Base-by-base conservation (phyloP, 1,140 invertebrate species). In the Caerostris darwini region DNA sequence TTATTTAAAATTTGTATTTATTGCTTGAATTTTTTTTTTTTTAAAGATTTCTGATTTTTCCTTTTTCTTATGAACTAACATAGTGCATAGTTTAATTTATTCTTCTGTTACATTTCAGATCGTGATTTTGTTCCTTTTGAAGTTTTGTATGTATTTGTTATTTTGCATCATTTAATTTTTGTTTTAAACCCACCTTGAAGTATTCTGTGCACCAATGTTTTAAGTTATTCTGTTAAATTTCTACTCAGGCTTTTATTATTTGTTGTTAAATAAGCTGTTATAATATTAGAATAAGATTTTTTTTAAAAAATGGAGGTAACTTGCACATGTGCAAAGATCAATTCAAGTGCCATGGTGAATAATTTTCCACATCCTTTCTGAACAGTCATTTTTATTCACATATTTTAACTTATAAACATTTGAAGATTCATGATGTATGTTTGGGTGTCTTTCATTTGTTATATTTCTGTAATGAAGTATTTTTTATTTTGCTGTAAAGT, bases 391-490 rank as follows among this genome's bases (percentile, higher is more conserved):
- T 92, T 94, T 81, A 64, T 83, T 90, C 34, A 85, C 71, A 17
- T 17, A 8, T 90, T 77, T 94, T 77, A 82, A 92, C 82, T 94
- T 92, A 94, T 82, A 61, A 61, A n/a, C 88, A 56, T 83, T 89
- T 64, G 71, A 64, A 88, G 81, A 71, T 87, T 91, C 58, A 58
- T 88, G 64, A 92, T 88, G 56, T 86, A 85, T 90, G 67, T 93
- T 90, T 90, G 67, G 88, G 67, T 92, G 94, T 94, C 94, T 94
- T 94, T 94, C 94, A 94, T 92, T 92, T 92, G 94, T 94, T 94
- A 92, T 69, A 91, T 81, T 94, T 81, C 54, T 94, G 83, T 92
- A 81, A 87, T 86, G 88, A 94, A 94, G 94, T 94, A 94, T 94
- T 94, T 94, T 94, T 94, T 90, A 67, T 94, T 90, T 94, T 94